Percentiles rank a stretch among this genome's conserved stretches.
phyloP scores from a whole-genome alignment of 2,888 invertebrate species.

The Patella caerulea region DNA sequence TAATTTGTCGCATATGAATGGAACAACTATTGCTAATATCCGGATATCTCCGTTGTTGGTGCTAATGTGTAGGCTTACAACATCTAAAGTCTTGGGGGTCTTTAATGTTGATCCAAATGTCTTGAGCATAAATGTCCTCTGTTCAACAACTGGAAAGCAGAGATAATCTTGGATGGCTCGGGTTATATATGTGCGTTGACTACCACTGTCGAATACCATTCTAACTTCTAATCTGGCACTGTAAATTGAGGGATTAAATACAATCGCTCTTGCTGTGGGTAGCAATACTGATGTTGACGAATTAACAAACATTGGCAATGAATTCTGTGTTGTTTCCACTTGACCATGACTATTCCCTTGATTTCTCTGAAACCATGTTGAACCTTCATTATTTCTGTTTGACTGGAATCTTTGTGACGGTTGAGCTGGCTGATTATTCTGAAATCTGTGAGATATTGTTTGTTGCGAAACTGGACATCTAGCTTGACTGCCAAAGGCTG shows the following conservation, averaged over 20 bases:
- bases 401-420: too few relatives aligned
- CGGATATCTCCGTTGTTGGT: not conserved
- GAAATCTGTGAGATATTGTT: not conserved
- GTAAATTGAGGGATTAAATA: not conserved
- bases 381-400: too few relatives aligned
- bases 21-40: not conserved
- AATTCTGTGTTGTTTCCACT: too few relatives aligned
- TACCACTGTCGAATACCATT: not conserved
- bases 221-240: not conserved
- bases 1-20: not conserved
- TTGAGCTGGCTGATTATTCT: not conserved
- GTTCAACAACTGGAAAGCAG: not conserved
- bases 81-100: not conserved
- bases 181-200: not conserved
- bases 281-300: not conserved
- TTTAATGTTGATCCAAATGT: not conserved
- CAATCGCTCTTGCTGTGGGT: not conserved
- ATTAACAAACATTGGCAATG: not conserved
- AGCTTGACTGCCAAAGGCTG: not conserved
- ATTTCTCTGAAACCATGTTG: too few relatives aligned
- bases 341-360: too few relatives aligned
- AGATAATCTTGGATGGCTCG: not conserved
- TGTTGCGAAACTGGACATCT: not conserved
- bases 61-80: not conserved
- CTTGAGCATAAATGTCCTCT: not conserved